Base-by-base conservation (phyloP, 2,888 invertebrate genomes). In the Homarus gammarus region DNA sequence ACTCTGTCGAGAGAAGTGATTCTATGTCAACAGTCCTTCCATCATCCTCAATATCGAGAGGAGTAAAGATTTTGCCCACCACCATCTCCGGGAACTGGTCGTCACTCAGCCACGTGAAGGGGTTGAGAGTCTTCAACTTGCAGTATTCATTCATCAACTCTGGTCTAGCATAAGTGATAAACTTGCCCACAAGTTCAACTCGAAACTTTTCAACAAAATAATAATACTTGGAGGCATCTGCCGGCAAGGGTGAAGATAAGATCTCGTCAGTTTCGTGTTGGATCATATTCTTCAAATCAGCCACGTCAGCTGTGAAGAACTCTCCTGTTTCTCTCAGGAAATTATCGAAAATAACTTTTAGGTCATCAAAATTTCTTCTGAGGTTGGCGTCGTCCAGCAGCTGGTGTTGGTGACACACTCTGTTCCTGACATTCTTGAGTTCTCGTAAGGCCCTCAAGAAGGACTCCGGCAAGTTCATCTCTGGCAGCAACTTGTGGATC, bases 61-160 rank as follows among this genome's bases (percentile, higher is more conserved):
- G 88, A 22, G 88, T 88, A 64, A 88, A 88, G 75, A 88, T 83
- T 51, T 75, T 88, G 64, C 75, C 77, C 31, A 88, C 83, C 22
- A 61, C 40, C 27, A 88, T 22, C 72, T 88, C 83, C 31, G 83
- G 83, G 49, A 83, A 88, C 10, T 33, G 56, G 12, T 88, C 77
- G 68, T 77, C 77, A 75, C 75, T 82, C 18, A 88, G 68, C 88
- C 88, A 88, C 0, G 88, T 88, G 40, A 88, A 88, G 49, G 88
- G 88, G 31, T 88, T 83, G 18, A 88, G 68, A 15, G 56, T 64
- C 44, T 83, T 82, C 75, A 88, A 51, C 38, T 83, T 88, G 10
- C 68, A 31, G 64, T 88, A 88, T 15, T n/a, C 22, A 2, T 12
- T n/a, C 82, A 77, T 82, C 31, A 81, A 61, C 38, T 88, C 88